Conservation (phyloP, 2,888 invertebrate species). For the Parthenolecanium corni region DNA sequence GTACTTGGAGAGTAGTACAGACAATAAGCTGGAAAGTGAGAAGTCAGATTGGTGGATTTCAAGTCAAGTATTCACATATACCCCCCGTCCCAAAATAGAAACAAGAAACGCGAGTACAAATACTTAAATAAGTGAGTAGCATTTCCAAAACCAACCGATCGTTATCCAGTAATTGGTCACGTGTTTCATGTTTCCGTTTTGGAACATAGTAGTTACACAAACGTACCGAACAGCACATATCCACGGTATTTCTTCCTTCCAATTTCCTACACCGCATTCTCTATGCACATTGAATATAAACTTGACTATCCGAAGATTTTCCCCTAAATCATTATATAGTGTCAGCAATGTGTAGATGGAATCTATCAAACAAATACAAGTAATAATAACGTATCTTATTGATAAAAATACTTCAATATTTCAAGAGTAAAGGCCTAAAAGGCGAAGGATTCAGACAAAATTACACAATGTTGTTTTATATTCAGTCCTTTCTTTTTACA, state of each 20-base stretch:
- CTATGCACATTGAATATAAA: not conserved
- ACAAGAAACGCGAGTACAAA: too few species aligned
- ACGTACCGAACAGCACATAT: not conserved
- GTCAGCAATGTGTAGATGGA: not conserved
- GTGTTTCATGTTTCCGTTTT: too few species aligned
- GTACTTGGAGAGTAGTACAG: not conserved
- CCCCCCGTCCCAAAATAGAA: not conserved
- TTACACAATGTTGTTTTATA: too few species aligned
- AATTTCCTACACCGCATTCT: not conserved
- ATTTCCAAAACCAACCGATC: too few species aligned
- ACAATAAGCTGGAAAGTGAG: not conserved
- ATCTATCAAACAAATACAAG: not conserved
- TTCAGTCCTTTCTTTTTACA: too few species aligned
- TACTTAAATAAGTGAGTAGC: too few species aligned
- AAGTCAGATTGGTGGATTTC: not conserved
- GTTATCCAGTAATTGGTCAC: too few species aligned
- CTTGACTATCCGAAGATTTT: not conserved
- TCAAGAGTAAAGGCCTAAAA: too few species aligned
- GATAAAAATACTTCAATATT: too few species aligned
- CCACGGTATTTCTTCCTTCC: not conserved
- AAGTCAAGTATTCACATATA: not conserved
- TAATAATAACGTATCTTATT: not conserved
- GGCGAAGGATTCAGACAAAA: too few species aligned
- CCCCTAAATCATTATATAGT: not conserved
- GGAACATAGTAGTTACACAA: not conserved